A percentile compares a stretch with the other conserved stretches of the same genome.
Evolutionary conservation across 2,888 invertebrate genomes (phyloP).

Genomic region (Drosophila robusta): DNA sequence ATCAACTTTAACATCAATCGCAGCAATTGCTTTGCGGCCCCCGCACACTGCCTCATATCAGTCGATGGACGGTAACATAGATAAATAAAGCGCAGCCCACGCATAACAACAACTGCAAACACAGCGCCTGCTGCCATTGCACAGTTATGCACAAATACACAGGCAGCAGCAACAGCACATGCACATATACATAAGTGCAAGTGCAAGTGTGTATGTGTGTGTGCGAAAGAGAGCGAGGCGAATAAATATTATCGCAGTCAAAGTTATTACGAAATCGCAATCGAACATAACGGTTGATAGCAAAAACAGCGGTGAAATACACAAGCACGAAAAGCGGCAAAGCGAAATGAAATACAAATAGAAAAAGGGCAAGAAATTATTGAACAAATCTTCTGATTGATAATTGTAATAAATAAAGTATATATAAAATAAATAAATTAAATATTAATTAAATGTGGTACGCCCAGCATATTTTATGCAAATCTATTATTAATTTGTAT

Average conservation of each 20-base stretch:
- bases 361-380: constrained; percentile 26
- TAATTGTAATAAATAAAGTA: neutral
- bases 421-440: neutral
- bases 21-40: constrained; percentile 38
- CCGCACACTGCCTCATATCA: constrained; percentile 33
- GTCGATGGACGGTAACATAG: constrained; percentile 46
- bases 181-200: constrained; percentile 15
- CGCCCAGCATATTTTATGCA: neutral
- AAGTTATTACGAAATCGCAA: constrained; percentile 78
- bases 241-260: constrained; percentile 71
- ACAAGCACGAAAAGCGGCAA: constrained; percentile 21
- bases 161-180: constrained; percentile 16
- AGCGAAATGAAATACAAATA: constrained; percentile 47
- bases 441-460: neutral
- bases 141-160: constrained; percentile 47
- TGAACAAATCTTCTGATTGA: constrained; percentile 8
- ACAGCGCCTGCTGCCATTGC: constrained; percentile 41
- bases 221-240: constrained; percentile 40
- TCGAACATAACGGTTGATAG: constrained; percentile 78
- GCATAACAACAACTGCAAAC: constrained; percentile 46
- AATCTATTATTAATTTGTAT: neutral
- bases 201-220: constrained; percentile 13
- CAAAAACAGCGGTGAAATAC: constrained; percentile 44
- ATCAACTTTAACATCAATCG: constrained; percentile 48
- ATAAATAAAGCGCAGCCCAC: constrained; percentile 64